Evolutionary conservation across 2,888 invertebrate genomes (phyloP), one percentile per base, ranked within the genome.

Genomic region (Phyllotreta striolata): DNA sequence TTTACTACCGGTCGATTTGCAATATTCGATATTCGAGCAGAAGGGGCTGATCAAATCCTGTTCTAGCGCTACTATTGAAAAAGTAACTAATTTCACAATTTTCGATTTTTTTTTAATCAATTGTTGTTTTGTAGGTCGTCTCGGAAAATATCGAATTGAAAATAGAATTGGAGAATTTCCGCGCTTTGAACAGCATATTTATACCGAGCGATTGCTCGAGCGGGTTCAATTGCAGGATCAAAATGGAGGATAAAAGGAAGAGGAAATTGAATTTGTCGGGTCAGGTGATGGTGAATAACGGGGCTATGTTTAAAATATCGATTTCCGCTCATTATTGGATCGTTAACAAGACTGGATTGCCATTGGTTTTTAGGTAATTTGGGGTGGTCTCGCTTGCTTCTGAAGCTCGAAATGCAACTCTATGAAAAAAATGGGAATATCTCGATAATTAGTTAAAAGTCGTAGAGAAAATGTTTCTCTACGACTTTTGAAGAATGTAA

Each of bases 271-370:
- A 91, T 72, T 84, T 98, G 14, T 86, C 89, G 62, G 91, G 92
- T 0, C 84, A 74, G 39, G 72, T 82, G n/a, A 67, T 73, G 9
- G 74, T 78, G 3, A 77, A 79, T 64, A 73, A 72, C 55, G 79
- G 78, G 40, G 80, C 81, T 1, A 78, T 77, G 73, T 65, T 81
- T n/a, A 81, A 79, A 70, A 78, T 79, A 70, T 88, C 88, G 13
- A 85, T 97, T 34, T 91, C 90, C 54, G 92, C 93, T 1, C 92
- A 94, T 1, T 96, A 91, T 83, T 98, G 98, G 98, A 88, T 99
- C 70, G 89, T 98, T 64, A 98, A 99, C 84, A 93, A 93, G 81
- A 93, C 96, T 5, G 98, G 98, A 0, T 84, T 99, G 66, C 98
- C 98, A n/a, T 83, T 99, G 66, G 91, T 99, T 59, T 96, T 49